Evolutionary conservation across 1,140 invertebrate species (phyloP).

Genomic region (Drosophila setifemur): DNA sequence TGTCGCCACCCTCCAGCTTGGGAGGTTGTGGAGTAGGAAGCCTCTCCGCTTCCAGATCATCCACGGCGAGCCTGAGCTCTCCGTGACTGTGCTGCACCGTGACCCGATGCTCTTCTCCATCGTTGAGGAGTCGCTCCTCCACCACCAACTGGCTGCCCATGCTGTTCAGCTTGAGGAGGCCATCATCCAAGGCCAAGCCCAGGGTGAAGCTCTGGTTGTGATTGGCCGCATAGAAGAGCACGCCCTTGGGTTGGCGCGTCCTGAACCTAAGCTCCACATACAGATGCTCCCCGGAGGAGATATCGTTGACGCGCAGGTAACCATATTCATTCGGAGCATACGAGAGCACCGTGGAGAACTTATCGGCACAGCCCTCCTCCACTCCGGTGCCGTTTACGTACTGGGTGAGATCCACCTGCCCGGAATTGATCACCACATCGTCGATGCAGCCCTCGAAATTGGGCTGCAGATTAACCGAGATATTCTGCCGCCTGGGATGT

Average conservation of each 20-base stretch:
- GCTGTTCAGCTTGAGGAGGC: slow-evolving; percentile 88
- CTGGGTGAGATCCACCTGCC: slow-evolving; percentile 90
- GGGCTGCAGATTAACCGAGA: slow-evolving; percentile 86
- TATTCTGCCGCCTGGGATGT: slow-evolving; percentile 87
- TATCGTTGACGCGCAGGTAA: slow-evolving; percentile 86
- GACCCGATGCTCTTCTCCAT: slow-evolving; percentile 96
- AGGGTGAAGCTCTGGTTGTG: slow-evolving; percentile 86
- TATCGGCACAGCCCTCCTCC: slow-evolving; percentile 91
- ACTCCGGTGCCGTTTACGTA: slow-evolving; percentile 91
- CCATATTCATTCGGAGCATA: slow-evolving; percentile 84
- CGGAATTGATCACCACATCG: slow-evolving; percentile 89
- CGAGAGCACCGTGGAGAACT: slow-evolving; percentile 82
- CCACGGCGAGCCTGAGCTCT: slow-evolving; percentile 89
- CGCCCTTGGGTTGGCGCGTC: slow-evolving; percentile 88
- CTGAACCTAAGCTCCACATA: slow-evolving; percentile 95
- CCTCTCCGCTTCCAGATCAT: slow-evolving; percentile 89
- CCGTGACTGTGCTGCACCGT: slow-evolving; percentile 89
- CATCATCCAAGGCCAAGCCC: slow-evolving; percentile 87
- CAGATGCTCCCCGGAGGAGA: slow-evolving; percentile 84
- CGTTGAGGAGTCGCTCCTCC: slow-evolving; percentile 88
- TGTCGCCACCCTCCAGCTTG: slow-evolving; percentile 85
- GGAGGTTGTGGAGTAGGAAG: slow-evolving; percentile 84
- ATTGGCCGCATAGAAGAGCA: slow-evolving; percentile 90
- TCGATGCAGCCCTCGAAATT: slow-evolving; percentile 98
- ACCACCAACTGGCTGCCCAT: slow-evolving; percentile 86